Evolutionary conservation across 2,888 invertebrate species (phyloP), one percentile per base, ranked within the genome.

Genomic region (Lithophane socia): DNA sequence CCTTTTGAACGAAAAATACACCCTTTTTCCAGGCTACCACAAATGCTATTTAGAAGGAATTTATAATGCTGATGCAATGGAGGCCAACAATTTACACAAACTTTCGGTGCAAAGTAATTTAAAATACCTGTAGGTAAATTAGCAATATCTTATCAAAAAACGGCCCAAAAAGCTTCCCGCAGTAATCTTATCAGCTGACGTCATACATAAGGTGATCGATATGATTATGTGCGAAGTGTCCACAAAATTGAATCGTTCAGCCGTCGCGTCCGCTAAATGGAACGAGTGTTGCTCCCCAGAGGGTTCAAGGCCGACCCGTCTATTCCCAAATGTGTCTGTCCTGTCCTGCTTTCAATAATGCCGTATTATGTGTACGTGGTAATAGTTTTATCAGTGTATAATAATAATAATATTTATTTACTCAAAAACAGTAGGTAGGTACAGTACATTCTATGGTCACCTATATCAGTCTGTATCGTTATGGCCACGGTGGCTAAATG

Each of bases 301-400:
- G 91, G 84, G 89, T 91, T 92, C 90, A 91, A 92, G 92, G 92
- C 80, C 87, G 75, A 74, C 76, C 73, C 81, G 80, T 63, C 72
- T 82, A 79, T 78, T 84, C 87, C 82, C 87, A 60, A 67, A 69
- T 68, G 82, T 75, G 88, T 88, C 85, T 87, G 73, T 44, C 44
- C 74, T 29, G 67, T 77, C 77, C 65, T 54, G 12, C 24, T 18
- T 47, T 24, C 52, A 52, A 13, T 24, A 52, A 21, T n/a, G 58
- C 56, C 37, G 24, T 42, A 54, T 18, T 73, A 29, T n/a, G 47
- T 52, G 73, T 44, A 37, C 63, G n/a, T 64, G 82, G 67, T 70
- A 47, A 83, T 74, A 75, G 63, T 73, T 82, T 73, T 76, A 71
- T 61, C 54, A 60, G 44, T 24, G 70, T 76, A 77, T n/a, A n/a